A percentile compares a stretch with the other conserved stretches of the same genome.
phyloP scores from a whole-genome alignment of 2,888 invertebrate genomes.

The Drosophila limbata region DNA sequence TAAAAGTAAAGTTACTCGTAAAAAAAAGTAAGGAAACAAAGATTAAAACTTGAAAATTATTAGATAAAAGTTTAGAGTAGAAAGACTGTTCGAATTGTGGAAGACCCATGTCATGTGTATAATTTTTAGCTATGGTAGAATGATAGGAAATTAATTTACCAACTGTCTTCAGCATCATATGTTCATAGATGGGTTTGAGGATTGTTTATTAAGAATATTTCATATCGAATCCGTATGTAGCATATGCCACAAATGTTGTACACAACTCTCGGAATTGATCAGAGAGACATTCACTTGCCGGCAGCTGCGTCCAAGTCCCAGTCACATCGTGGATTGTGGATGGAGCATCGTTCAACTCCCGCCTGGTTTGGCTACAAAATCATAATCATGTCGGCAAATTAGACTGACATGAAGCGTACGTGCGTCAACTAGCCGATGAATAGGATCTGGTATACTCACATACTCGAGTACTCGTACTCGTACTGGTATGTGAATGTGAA shows the following conservation, averaged over 20 bases:
- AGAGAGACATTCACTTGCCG: conserved; percentile 59
- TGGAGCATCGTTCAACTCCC: conserved; percentile 53
- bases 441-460: conserved; percentile 63
- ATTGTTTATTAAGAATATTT: conserved; percentile 3
- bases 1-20: no score
- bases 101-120: no score
- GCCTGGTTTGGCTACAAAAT: conserved; percentile 69
- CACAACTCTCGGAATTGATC: conserved; percentile 53
- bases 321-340: conserved; percentile 26
- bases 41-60: no score
- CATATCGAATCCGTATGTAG: conserved; percentile 6
- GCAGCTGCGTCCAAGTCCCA: conserved; percentile 25
- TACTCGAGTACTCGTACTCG: background rate
- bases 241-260: conserved; percentile 25
- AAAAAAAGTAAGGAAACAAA: no score
- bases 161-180: background rate
- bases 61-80: no score
- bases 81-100: no score
- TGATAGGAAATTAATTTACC: conserved; percentile 10
- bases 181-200: background rate
- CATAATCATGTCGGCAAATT: conserved; percentile 81
- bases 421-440: conserved; percentile 78
- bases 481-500: conserved; percentile 16
- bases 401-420: conserved; percentile 79
- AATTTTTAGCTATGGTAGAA: background rate